A percentile compares a stretch with the other conserved stretches of the same genome.
Evolutionary conservation across 2,888 invertebrate species (phyloP).

Genomic region (Zaprionus lineosus): DNA sequence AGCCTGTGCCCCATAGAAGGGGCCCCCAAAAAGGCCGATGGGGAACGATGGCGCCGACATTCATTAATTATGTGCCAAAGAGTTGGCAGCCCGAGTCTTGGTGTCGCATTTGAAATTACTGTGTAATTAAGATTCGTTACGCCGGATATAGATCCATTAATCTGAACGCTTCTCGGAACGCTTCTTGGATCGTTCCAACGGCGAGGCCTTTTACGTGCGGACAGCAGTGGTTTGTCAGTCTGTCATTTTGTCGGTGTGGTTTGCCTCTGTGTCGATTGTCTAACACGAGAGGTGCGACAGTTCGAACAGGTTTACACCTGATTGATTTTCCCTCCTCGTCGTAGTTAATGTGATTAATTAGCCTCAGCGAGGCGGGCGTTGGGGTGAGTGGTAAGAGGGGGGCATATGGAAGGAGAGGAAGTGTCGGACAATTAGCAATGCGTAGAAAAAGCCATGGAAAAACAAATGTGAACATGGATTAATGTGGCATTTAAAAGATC

Average conservation of each 20-base stretch:
- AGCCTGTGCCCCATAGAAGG: too few species aligned
- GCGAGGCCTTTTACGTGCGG: conserved; percentile 11
- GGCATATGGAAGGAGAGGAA: too few species aligned
- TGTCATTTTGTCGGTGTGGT: too few species aligned
- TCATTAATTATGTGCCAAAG: conserved; percentile 63
- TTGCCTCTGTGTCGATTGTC: too few species aligned
- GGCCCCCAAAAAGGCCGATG: background rate
- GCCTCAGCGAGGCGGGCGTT: too few species aligned
- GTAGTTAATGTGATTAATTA: conserved; percentile 8
- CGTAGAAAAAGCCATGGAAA: background rate
- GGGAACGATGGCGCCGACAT: conserved; percentile 25
- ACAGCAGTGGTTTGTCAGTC: background rate
- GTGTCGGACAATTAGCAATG: conserved; percentile 25
- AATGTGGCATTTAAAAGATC: too few species aligned
- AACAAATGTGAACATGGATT: too few species aligned
- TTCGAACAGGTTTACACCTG: conserved; percentile 29
- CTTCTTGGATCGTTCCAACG: too few species aligned
- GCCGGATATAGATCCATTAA: conserved; percentile 69
- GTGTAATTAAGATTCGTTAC: conserved; percentile 70
- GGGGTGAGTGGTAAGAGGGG: too few species aligned
- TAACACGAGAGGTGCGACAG: conserved; percentile 23
- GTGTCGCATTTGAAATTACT: conserved; percentile 38
- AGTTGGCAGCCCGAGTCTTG: conserved; percentile 51
- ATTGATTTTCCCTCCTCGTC: conserved; percentile 52
- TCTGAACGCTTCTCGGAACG: conserved; percentile 37